These are phyloP conservation scores for Siphamia tubifer DNA, from an alignment of 2,113 vertebrate genomes.

Conservation along the genomic window DNA sequence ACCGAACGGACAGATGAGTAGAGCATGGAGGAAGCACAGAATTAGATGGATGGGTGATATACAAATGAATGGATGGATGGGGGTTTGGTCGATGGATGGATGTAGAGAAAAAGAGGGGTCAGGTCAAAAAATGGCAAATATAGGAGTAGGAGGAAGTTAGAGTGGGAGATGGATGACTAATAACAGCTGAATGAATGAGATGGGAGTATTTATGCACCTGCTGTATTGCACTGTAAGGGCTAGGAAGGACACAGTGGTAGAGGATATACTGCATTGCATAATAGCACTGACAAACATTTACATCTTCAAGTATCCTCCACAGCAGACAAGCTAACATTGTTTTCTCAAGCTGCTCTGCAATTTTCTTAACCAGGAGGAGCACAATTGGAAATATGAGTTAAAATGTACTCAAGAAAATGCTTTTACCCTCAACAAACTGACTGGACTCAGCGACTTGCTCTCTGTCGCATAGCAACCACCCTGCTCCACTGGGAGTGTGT, in stretches of 20 bases:
- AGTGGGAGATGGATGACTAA: slow-evolving; percentile 1
- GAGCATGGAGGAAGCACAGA: not conserved
- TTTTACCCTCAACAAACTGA: slow-evolving; percentile 32
- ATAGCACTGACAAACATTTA: not conserved
- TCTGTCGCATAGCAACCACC: slow-evolving; percentile 78
- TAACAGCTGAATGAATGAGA: slow-evolving; percentile 16
- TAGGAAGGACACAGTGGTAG: not conserved
- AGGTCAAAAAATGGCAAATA: slow-evolving; percentile 14
- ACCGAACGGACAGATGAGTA: slow-evolving; percentile 22
- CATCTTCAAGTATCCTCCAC: not conserved
- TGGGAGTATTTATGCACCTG: slow-evolving; percentile 22
- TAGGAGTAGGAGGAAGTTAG: not conserved
- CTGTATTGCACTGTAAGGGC: not conserved
- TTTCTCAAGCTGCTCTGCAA: not conserved
- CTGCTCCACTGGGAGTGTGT: slow-evolving; percentile 34
- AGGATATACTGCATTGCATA: not conserved
- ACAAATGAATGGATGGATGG: not conserved
- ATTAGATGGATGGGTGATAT: slow-evolving; percentile 26
- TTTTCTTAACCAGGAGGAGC: slow-evolving; percentile 5
- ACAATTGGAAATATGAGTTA: not conserved
- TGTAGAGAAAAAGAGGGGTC: slow-evolving; percentile 1
- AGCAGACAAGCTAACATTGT: not conserved
- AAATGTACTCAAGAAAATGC: slow-evolving; percentile 23
- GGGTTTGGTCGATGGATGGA: slow-evolving; percentile 17
- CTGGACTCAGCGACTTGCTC: slow-evolving; percentile 36